These are phyloP conservation scores for Muscidifurax raptorellus DNA, from an alignment of 1,140 invertebrate genomes.

Conservation along the genomic window DNA sequence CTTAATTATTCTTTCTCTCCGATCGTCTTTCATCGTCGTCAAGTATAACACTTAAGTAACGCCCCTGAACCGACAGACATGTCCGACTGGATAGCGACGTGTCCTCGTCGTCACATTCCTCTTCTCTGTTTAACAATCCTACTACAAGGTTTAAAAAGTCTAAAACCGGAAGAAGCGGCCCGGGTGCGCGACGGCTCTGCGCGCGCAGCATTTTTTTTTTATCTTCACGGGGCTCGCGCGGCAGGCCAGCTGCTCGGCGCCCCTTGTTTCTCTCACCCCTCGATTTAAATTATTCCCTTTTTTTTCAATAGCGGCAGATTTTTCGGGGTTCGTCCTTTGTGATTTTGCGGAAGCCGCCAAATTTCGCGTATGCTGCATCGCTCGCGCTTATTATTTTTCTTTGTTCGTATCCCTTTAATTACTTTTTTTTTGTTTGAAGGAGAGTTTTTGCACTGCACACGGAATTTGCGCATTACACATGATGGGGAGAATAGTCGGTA, in stretches of 20 bases:
- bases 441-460: neutral
- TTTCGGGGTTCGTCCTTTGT: neutral
- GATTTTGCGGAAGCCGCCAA: neutral
- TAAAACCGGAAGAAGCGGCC: constrained; percentile 48
- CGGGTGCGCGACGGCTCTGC: constrained; percentile 34
- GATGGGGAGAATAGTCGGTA: constrained; percentile 19
- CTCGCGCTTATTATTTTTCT: neutral
- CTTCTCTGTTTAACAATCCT: constrained; percentile 33
- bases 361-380: neutral
- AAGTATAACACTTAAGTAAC: neutral
- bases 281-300: neutral
- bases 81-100: neutral
- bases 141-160: constrained; percentile 43
- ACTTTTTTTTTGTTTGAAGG: neutral
- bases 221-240: neutral
- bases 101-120: neutral
- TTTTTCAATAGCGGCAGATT: neutral
- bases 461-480: neutral
- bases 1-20: neutral
- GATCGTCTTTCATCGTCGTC: neutral
- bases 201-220: neutral
- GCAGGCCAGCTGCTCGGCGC: constrained; percentile 1
- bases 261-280: neutral
- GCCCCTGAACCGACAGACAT: neutral
- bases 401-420: neutral